phyloP scores from a whole-genome alignment of 2,888 invertebrate genomes.

The Acanthacorydalis orientalis region DNA sequence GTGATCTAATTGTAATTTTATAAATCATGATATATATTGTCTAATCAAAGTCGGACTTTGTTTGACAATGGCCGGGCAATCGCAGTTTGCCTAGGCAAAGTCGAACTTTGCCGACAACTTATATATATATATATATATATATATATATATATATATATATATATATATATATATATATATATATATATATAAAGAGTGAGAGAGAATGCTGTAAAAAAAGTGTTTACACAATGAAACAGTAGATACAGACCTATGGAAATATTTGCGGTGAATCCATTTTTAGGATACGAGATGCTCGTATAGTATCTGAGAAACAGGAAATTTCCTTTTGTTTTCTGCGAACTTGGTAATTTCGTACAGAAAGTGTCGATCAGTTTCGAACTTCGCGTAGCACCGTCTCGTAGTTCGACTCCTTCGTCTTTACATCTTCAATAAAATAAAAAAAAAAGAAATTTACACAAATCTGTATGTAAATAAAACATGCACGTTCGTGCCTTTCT shows the following conservation, averaged over 20 bases:
- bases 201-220: neutral
- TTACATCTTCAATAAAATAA: conserved; percentile 30
- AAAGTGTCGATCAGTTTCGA: conserved; percentile 47
- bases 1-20: too few species aligned
- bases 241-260: conserved; percentile 37
- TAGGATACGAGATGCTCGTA: conserved; percentile 49
- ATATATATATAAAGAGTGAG: too few species aligned
- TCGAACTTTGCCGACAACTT: too few species aligned
- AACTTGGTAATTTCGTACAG: conserved; percentile 44
- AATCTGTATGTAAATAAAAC: too few species aligned
- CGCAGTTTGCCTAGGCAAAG: too few species aligned
- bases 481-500: too few species aligned
- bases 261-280: conserved; percentile 60
- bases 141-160: conserved; percentile 16
- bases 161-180: too few species aligned
- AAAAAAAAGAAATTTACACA: too few species aligned
- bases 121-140: too few species aligned
- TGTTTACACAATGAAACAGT: neutral
- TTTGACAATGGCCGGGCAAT: too few species aligned
- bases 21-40: too few species aligned
- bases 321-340: conserved; percentile 44
- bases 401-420: conserved; percentile 56
- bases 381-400: conserved; percentile 61
- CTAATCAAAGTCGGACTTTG: too few species aligned
- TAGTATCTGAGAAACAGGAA: conserved; percentile 52